Evolutionary conservation across 1,140 invertebrate species (phyloP).

Genomic region (Melanaphis sacchari): DNA sequence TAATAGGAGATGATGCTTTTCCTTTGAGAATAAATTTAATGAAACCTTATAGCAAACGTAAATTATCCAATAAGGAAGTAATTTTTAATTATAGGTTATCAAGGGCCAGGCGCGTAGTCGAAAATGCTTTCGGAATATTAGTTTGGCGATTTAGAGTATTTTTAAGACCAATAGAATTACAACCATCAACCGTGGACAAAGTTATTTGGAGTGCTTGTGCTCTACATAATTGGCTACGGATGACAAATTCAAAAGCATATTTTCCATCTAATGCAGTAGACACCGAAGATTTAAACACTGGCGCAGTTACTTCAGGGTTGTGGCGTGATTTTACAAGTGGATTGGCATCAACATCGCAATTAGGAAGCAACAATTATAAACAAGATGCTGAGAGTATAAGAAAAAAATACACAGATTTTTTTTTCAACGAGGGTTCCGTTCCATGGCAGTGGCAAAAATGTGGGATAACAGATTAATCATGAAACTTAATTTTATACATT

Average conservation of each 20-base stretch:
- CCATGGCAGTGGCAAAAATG: constrained; percentile 27
- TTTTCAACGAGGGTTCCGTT: constrained; percentile 28
- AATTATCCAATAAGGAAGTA: constrained; percentile 63
- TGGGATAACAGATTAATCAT: constrained; percentile 26
- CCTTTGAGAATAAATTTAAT: constrained; percentile 64
- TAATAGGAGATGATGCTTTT: constrained; percentile 68
- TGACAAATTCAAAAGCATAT: constrained; percentile 28
- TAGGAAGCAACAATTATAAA: constrained; percentile 32
- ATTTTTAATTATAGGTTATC: constrained; percentile 65
- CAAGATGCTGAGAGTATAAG: constrained; percentile 4
- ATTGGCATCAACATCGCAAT: constrained; percentile 11
- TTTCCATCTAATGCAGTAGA: constrained; percentile 34
- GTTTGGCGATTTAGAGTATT: constrained; percentile 64
- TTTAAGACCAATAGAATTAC: constrained; percentile 62
- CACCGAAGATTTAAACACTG: constrained; percentile 24
- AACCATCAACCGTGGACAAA: constrained; percentile 56
- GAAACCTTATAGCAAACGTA: constrained; percentile 65
- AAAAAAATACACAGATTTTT: constrained; percentile 15
- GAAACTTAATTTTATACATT: constrained; percentile 29
- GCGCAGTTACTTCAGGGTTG: neutral
- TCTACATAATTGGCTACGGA: constrained; percentile 16
- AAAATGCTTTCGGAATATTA: constrained; percentile 69
- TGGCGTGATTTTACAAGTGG: constrained; percentile 35
- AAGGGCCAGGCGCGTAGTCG: constrained; percentile 64
- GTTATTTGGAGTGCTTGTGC: constrained; percentile 25